These are phyloP conservation scores for Syrphus vitripennis DNA, from an alignment of 2,888 invertebrate genomes.

Conservation along the genomic window DNA sequence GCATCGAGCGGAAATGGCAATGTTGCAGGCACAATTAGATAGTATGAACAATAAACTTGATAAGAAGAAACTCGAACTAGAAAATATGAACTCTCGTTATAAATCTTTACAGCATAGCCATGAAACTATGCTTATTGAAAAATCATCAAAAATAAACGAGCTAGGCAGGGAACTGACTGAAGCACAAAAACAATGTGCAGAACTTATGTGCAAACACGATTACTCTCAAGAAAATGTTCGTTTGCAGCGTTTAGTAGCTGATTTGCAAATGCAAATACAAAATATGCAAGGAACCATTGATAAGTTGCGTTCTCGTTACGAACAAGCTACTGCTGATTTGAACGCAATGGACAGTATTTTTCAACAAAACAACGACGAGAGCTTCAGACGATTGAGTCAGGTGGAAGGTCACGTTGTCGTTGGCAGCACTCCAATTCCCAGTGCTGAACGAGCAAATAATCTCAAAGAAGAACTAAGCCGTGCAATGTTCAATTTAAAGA, in stretches of 20 bases:
- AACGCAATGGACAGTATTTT: constrained; percentile 79
- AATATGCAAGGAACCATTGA: constrained; percentile 78
- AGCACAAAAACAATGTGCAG: constrained; percentile 82
- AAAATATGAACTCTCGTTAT: constrained; percentile 82
- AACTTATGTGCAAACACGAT: constrained; percentile 77
- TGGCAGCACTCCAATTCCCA: constrained; percentile 78
- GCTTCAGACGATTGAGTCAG: constrained; percentile 73
- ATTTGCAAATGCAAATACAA: constrained; percentile 77
- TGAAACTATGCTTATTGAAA: constrained; percentile 84
- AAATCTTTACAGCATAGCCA: constrained; percentile 84
- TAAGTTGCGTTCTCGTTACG: constrained; percentile 76
- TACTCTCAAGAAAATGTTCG: constrained; percentile 77
- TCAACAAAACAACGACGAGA: constrained; percentile 78
- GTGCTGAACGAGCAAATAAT: constrained; percentile 80
- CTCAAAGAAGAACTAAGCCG: constrained; percentile 82
- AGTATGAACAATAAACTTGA: constrained; percentile 80
- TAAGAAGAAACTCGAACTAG: constrained; percentile 82
- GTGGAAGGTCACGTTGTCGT: constrained; percentile 73
- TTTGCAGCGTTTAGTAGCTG: constrained; percentile 75
- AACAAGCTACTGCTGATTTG: constrained; percentile 78
- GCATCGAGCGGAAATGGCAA: constrained; percentile 81
- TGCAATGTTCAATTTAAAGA: constrained; percentile 80
- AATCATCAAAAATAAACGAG: constrained; percentile 84
- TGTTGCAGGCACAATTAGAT: constrained; percentile 82
- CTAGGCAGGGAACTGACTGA: constrained; percentile 84